Evolutionary conservation across 1,140 invertebrate genomes (phyloP), one percentile per base, ranked within the genome.

Genomic region (Acromyrmex echinatior): DNA sequence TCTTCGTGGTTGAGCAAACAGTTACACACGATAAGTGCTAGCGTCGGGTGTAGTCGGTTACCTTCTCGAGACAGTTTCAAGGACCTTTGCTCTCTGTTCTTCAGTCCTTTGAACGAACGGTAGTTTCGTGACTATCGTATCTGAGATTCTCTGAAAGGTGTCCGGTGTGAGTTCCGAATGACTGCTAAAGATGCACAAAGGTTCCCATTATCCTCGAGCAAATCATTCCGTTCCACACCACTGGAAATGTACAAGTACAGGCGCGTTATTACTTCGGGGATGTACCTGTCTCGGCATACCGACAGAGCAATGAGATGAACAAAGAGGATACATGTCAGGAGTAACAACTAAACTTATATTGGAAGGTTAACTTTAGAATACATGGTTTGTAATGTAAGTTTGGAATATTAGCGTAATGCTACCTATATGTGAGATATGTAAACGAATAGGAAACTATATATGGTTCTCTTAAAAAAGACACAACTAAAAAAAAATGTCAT

Each of bases 1-100:
- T 92, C 90, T 93, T 93, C 88, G 92, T 93, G 93, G 92, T 91
- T 89, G 91, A 85, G 89, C 90, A 94, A 94, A 94, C 92, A 94
- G 92, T 92, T 90, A 87, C 86, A 91, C 91, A 93, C 91, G 93
- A 94, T 93, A 92, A 94, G 92, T 93, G 92, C 90, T 91, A 89
- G 87, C 87, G 85, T 77, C 60, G 84, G 88, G 85, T 80, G 65
- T 89, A 90, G 92, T 93, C 88, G 89, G 89, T 86, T 80, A 84
- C 53, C 89, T 89, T 91, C 93, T 94, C 90, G 92, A 94, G 94
- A 94, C 93, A 89, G 87, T 92, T 89, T 92, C 89, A 65, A 91
- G 89, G 87, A 93, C 90, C 70, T 89, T 87, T 78, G 88, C 88
- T 86, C 90, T 79, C 81, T 79, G 81, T 71, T 87, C 88, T 87